phyloP scores from a whole-genome alignment of 2,888 invertebrate species.

The Caenorhabditis sp. region DNA sequence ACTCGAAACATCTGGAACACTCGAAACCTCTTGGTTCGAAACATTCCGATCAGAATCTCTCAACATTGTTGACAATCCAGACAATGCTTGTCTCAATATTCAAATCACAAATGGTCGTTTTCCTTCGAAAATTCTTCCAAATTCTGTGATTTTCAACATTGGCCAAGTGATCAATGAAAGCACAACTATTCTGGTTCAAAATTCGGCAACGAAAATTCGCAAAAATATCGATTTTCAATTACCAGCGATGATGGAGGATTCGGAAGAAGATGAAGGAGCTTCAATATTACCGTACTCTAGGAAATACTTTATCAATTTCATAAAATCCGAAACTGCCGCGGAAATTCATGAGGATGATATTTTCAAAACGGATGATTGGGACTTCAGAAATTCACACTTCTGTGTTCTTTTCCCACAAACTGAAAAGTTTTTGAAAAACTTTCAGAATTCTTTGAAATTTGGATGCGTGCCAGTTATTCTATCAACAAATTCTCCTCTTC shows the following conservation, averaged over 20 bases:
- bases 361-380: neutral
- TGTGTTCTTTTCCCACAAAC: neutral
- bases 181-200: neutral
- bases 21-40: slow-evolving; percentile 19
- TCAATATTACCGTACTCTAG: neutral
- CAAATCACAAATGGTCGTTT: neutral
- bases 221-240: neutral
- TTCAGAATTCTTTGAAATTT: slow-evolving; percentile 16
- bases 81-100: slow-evolving; percentile 28
- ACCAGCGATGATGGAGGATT: neutral
- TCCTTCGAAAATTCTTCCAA: slow-evolving; percentile 2
- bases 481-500: slow-evolving; percentile 27
- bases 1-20: neutral
- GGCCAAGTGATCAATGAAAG: neutral
- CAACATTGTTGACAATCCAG: slow-evolving; percentile 15
- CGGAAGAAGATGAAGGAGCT: neutral
- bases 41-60: slow-evolving; percentile 5
- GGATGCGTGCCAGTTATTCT: slow-evolving; percentile 49
- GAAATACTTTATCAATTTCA: neutral
- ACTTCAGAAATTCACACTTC: neutral
- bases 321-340: neutral
- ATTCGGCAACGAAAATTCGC: neutral
- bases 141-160: neutral
- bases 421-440: slow-evolving; percentile 5
- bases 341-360: neutral